Evolutionary conservation across 2,113 vertebrate genomes (phyloP), one percentile per base, ranked within the genome.

Genomic region (Heterocephalus glaber): DNA sequence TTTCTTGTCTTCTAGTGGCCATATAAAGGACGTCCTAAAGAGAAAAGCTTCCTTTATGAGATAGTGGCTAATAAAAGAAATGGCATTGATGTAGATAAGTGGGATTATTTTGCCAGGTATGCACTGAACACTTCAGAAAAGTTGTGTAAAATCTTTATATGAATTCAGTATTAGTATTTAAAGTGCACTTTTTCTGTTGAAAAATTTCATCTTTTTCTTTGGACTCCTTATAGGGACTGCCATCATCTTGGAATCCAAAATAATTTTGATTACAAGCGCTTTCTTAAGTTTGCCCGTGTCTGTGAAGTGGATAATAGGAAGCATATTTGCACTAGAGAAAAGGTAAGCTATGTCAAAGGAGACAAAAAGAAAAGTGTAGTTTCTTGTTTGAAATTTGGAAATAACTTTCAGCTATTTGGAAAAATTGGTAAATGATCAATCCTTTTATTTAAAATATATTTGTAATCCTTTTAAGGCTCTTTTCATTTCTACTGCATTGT

Each of bases 31-130:
- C 98, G 99, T 4, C 80, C 97, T 60, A 95, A 98, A 96, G 98
- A 99, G 80, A 99, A 99, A 92, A 99, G 98, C 82, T 99, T 99
- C 98, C 99, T 99, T 14, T 99, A 99, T 82, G 99, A 99, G 96
- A 99, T 99, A 6, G 99, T 99, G 47, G 99, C 99, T 60, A 99
- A 99, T 98, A 99, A 99, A 97, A 98, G 95, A 94, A 99, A 98
- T 20, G 99, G 99, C 79, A 99, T 99, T 9, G 99, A 99, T 9
- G 99, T 99, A 95, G 99, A 99, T 98, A 99, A 99, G 89, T 99
- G 99, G 99, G 99, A 99, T 98, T 99, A 99, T 96, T 99, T 99
- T 98, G 99, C 99, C 93, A 99, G 99, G 99, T 99, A 97, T 12
- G 90, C 44, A n/a, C 38, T 84, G 33, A 92, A 89, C 22, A 52